These are phyloP conservation scores for Petrolisthes cinctipes DNA, from an alignment of 2,888 invertebrate species.

Conservation along the genomic window DNA sequence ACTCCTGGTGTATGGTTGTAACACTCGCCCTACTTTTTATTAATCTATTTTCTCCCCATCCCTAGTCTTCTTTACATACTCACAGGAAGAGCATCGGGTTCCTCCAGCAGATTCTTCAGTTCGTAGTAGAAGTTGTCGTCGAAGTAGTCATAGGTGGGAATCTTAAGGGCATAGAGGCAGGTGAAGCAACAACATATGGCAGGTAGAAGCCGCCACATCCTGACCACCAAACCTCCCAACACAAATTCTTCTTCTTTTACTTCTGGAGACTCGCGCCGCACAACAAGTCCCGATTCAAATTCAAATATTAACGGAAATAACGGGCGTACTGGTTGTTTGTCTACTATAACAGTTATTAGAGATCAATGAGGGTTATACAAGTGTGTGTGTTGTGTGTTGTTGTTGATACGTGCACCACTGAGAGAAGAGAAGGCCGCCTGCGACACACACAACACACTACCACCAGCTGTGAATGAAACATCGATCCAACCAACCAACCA, in stretches of 20 bases:
- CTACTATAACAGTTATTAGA: too few relatives aligned
- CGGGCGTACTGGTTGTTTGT: too few relatives aligned
- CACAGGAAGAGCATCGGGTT: slow-evolving; percentile 69
- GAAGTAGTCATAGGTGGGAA: slow-evolving; percentile 58
- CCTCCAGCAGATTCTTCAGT: slow-evolving; percentile 73
- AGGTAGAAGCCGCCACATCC: background rate
- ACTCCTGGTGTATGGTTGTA: background rate
- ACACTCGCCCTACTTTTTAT: background rate
- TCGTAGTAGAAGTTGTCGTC: slow-evolving; percentile 73
- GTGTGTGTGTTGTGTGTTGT: too few relatives aligned
- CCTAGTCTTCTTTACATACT: slow-evolving; percentile 4
- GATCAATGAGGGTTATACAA: too few relatives aligned
- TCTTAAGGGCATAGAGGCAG: slow-evolving; percentile 7
- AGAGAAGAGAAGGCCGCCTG: too few relatives aligned
- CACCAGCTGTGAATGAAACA: too few relatives aligned
- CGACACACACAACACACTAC: too few relatives aligned
- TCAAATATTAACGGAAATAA: too few relatives aligned
- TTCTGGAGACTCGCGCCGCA: background rate
- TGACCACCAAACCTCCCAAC: background rate
- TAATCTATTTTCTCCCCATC: too few relatives aligned
- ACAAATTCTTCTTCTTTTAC: background rate
- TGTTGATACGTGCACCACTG: too few relatives aligned
- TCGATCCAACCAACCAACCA: background rate
- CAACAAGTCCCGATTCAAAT: too few relatives aligned
- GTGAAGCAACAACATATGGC: slow-evolving; percentile 39